Evolutionary conservation across 2,888 invertebrate genomes (phyloP).

Genomic region (Anagyrus pseudococci): DNA sequence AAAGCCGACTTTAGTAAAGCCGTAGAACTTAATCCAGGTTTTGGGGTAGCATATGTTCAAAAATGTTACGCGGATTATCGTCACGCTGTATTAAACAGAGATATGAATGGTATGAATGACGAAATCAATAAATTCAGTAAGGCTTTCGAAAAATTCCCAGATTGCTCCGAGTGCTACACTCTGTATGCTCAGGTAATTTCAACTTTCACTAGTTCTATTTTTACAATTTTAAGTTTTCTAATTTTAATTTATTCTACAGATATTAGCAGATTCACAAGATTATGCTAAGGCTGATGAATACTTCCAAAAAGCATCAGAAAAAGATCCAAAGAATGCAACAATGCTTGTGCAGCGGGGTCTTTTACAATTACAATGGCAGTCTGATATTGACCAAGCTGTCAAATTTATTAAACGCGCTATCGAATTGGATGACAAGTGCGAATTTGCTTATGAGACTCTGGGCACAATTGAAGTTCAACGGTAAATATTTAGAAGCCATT

Average conservation of each 20-base stretch:
- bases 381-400: slow-evolving; percentile 80
- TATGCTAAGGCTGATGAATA: slow-evolving; percentile 83
- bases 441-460: slow-evolving; percentile 93
- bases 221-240: neutral
- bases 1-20: slow-evolving; percentile 83
- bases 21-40: slow-evolving; percentile 80
- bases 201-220: neutral
- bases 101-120: slow-evolving; percentile 69
- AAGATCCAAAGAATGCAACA: slow-evolving; percentile 85
- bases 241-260: slow-evolving; percentile 55
- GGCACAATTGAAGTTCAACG: slow-evolving; percentile 92
- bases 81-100: slow-evolving; percentile 69
- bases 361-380: slow-evolving; percentile 83
- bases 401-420: slow-evolving; percentile 82
- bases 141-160: slow-evolving; percentile 80
- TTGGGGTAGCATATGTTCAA: slow-evolving; percentile 87
- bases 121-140: slow-evolving; percentile 78
- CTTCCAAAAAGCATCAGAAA: slow-evolving; percentile 80
- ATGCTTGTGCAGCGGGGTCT: slow-evolving; percentile 87
- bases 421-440: slow-evolving; percentile 88
- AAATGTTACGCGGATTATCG: slow-evolving; percentile 90
- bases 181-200: slow-evolving; percentile 81
- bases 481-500: slow-evolving; percentile 45
- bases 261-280: slow-evolving; percentile 83
- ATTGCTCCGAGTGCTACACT: slow-evolving; percentile 85